A percentile compares a stretch with the other conserved stretches of the same genome.
Conservation (phyloP, 2,113 vertebrate species). For the Sigmodon hispidus region DNA sequence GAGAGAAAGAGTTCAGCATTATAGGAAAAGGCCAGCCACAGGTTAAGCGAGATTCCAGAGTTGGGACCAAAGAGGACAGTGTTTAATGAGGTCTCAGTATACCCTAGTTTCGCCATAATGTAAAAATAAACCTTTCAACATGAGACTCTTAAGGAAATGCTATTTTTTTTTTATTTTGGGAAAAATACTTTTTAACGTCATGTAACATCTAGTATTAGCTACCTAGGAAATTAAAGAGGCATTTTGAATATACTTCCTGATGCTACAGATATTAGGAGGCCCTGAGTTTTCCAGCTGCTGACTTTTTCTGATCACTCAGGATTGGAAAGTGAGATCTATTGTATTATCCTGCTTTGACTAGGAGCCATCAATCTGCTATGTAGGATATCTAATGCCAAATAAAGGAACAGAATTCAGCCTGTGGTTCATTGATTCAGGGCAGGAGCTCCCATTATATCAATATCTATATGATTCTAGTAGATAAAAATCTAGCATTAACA, state of each 20-base stretch:
- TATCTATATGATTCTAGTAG: slow-evolving; percentile 47
- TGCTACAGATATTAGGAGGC: not conserved
- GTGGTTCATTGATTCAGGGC: not conserved
- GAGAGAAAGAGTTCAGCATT: not conserved
- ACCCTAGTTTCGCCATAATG: not conserved
- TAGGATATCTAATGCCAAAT: slow-evolving; percentile 42
- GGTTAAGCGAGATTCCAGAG: not conserved
- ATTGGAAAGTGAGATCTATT: not conserved
- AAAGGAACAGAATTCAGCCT: slow-evolving; percentile 59
- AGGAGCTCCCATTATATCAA: slow-evolving; percentile 46
- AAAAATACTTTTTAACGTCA: not conserved
- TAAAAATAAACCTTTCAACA: not conserved
- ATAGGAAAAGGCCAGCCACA: slow-evolving; percentile 7
- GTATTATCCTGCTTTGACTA: not conserved
- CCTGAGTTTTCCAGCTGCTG: not conserved
- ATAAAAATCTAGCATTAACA: slow-evolving; percentile 58
- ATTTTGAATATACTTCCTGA: not conserved
- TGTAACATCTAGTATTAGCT: not conserved
- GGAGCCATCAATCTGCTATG: not conserved
- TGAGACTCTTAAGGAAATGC: not conserved
- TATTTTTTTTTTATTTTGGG: too few relatives aligned
- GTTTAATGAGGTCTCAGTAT: not conserved
- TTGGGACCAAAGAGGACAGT: not conserved
- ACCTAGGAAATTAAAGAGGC: not conserved
- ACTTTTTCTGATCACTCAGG: not conserved